phyloP scores from a whole-genome alignment of 2,797 vertebrate species.

The Malacoraja senta region DNA sequence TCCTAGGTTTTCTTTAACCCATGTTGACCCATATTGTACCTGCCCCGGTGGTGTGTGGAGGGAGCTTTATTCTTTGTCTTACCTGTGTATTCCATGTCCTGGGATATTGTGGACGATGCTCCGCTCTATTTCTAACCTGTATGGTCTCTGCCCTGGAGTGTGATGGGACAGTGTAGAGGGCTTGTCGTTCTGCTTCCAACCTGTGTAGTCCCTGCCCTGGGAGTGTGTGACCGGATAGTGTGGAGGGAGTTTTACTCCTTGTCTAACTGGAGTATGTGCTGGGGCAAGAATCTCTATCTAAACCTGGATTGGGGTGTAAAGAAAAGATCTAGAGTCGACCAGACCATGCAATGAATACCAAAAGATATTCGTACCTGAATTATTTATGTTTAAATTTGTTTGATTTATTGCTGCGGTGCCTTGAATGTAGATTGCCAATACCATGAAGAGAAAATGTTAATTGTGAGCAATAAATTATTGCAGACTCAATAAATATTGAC shows the following conservation, averaged over 20 bases:
- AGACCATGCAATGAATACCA: not conserved
- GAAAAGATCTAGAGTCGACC: not conserved
- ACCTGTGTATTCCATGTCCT: not conserved
- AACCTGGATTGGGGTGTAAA: not conserved
- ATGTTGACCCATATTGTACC: not conserved
- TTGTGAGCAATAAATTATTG: not conserved
- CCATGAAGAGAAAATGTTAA: not conserved
- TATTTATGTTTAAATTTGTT: not conserved
- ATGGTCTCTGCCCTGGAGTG: no score
- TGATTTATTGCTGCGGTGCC: not conserved
- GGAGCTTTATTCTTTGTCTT: not conserved
- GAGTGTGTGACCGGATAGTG: no score
- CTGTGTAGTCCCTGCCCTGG: no score
- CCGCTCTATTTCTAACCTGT: no score
- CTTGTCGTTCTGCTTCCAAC: no score
- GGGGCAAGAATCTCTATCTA: no score
- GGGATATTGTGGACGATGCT: not conserved
- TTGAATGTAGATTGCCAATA: not conserved
- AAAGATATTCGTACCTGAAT: not conserved
- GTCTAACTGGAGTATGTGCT: no score
- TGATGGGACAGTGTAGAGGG: no score
- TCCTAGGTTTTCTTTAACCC: not conserved
- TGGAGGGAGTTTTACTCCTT: no score
- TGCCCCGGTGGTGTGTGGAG: not conserved
- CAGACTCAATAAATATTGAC: not conserved